A percentile compares a stretch with the other conserved stretches of the same genome.
phyloP scores from a whole-genome alignment of 2,888 invertebrate genomes.

The Pimpla rufipes region DNA sequence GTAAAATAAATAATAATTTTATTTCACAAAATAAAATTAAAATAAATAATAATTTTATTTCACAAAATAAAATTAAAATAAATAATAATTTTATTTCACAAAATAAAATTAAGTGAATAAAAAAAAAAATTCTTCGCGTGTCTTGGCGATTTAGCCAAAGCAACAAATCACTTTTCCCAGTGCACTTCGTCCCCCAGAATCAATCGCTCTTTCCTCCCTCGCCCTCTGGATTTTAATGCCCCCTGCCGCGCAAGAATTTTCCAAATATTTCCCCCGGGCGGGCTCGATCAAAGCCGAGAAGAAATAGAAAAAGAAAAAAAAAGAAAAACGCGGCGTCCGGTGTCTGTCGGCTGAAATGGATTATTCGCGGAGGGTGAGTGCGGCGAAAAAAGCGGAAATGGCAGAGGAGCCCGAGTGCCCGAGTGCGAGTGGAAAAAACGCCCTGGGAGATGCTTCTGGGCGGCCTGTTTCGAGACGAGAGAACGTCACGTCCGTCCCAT shows the following conservation, averaged over 20 bases:
- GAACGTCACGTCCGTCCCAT: slow-evolving; percentile 68
- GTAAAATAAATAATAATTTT: too few relatives aligned
- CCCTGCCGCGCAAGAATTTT: not conserved
- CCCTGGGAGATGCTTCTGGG: not conserved
- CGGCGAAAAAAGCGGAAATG: slow-evolving; percentile 18
- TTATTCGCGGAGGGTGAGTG: slow-evolving; percentile 35
- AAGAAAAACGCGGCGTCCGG: slow-evolving; percentile 19
- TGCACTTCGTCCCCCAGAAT: too few relatives aligned
- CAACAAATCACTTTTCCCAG: too few relatives aligned
- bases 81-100: too few relatives aligned
- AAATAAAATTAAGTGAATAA: too few relatives aligned
- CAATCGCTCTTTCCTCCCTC: not conserved
- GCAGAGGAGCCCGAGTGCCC: slow-evolving; percentile 11
- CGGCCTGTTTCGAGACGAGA: slow-evolving; percentile 50
- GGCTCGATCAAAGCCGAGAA: slow-evolving; percentile 27
- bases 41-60: too few relatives aligned
- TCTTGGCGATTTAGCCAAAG: too few relatives aligned
- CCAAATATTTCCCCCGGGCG: slow-evolving; percentile 39
- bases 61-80: too few relatives aligned
- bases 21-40: too few relatives aligned
- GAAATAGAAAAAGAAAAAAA: too few relatives aligned
- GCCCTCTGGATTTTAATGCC: not conserved
- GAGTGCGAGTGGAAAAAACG: slow-evolving; percentile 16
- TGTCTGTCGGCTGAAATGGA: slow-evolving; percentile 36
- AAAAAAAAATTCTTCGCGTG: too few relatives aligned